Evolutionary conservation across 2,888 invertebrate species (phyloP), one percentile per base, ranked within the genome.

Genomic region (Campaea margaritaria): DNA sequence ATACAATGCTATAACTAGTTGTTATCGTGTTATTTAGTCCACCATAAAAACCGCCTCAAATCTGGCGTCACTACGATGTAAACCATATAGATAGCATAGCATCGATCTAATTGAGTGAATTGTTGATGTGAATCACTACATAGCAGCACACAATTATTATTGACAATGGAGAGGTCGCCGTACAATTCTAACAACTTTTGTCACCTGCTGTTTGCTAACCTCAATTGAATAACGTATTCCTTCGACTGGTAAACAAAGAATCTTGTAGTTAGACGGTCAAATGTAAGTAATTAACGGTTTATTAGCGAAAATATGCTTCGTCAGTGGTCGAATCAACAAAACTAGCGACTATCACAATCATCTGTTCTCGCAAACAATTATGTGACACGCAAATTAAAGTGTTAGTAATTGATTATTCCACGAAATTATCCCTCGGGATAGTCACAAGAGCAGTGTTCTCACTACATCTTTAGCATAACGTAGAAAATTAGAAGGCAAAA

Each of bases 401-500:
- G 68, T 69, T 71, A 68, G 66, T 70, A 59, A 64, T 58, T 62
- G 64, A 60, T 67, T 67, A 56, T 65, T 60, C 39, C 50, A 52
- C 57, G 51, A 64, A 58, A 63, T 46, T 68, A 67, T 61, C 66
- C 59, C 67, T 67, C 73, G 68, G 81, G 77, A 85, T 82, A 78
- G 79, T 84, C 83, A 85, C 79, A 80, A 86, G 84, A 86, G 83
- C 76, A 73, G 79, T 81, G 70, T 72, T 70, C 68, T 70, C 74
- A 76, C 78, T 81, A 78, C 72, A 81, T 74, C 68, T 76, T 75
- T 75, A 83, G 79, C 75, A 76, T 75, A 79, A 76, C 69, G 79
- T 74, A 73, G 73, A 82, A 83, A 69, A 84, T 82, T 69, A 80
- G 74, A 76, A 81, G 80, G 80, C 74, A 86, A 88, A 86, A 81